Conservation (phyloP, 2,888 invertebrate genomes). For the Clepsis dumicolana region DNA sequence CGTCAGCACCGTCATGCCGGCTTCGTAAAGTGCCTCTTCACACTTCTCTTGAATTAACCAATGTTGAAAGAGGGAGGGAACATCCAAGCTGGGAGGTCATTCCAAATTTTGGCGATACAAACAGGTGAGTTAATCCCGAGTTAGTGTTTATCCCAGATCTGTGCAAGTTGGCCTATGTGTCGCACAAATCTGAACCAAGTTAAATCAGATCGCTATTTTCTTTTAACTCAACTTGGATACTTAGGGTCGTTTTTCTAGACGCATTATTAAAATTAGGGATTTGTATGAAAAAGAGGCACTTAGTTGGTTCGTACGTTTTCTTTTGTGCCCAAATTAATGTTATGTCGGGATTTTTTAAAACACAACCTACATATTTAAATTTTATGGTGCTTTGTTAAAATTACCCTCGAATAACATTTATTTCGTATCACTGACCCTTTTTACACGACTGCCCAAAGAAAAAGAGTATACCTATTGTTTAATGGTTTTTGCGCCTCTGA, state of each 20-base stretch:
- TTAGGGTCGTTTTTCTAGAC: slow-evolving; percentile 27
- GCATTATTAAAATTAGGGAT: slow-evolving; percentile 40
- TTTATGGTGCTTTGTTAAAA: slow-evolving; percentile 27
- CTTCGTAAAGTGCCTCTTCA: no score
- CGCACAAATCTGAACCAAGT: no score
- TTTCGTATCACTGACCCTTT: slow-evolving; percentile 30
- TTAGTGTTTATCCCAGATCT: no score
- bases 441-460: no score
- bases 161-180: no score
- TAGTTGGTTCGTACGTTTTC: slow-evolving; percentile 32
- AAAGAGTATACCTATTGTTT: no score
- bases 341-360: slow-evolving; percentile 23
- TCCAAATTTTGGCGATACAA: no score
- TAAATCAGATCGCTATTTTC: not conserved
- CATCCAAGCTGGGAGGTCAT: no score
- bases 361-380: slow-evolving; percentile 3
- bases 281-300: slow-evolving; percentile 41
- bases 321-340: slow-evolving; percentile 34
- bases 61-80: no score
- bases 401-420: slow-evolving; percentile 29
- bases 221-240: not conserved
- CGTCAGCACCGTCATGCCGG: no score
- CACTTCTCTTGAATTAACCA: no score
- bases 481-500: slow-evolving; percentile 3
- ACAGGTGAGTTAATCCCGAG: no score